phyloP scores from a whole-genome alignment of 2,888 invertebrate genomes.

The Druceiella hillmani region DNA sequence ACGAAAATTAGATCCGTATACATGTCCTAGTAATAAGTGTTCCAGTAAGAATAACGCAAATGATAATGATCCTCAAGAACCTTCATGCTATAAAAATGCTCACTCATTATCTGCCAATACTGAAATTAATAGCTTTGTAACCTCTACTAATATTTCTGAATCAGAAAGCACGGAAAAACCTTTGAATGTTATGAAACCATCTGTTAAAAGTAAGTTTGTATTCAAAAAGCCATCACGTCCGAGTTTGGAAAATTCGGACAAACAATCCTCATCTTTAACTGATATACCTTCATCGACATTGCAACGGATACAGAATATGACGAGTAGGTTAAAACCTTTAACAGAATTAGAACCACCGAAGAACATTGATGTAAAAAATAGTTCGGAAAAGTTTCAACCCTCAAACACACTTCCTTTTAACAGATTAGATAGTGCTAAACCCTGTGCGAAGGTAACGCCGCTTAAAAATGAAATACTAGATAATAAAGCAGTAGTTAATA shows the following conservation, averaged over 20 bases:
- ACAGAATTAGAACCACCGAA: conserved; percentile 29
- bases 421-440: conserved; percentile 29
- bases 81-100: conserved; percentile 29
- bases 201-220: conserved; percentile 43
- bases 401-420: conserved; percentile 33
- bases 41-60: conserved; percentile 30
- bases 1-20: too few species aligned
- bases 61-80: conserved; percentile 29
- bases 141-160: too few species aligned
- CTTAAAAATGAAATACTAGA: conserved; percentile 26
- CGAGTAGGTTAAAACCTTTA: conserved; percentile 38
- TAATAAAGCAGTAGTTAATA: conserved; percentile 4
- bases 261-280: conserved; percentile 28
- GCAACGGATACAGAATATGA: conserved; percentile 36
- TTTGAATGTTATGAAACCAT: conserved; percentile 30
- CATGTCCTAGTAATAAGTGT: too few species aligned
- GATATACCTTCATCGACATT: conserved; percentile 37
- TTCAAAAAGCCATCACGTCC: conserved; percentile 40
- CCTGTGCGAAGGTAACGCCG: conserved; percentile 30
- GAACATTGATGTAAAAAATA: conserved; percentile 30
- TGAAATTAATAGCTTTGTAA: too few species aligned
- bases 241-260: conserved; percentile 28
- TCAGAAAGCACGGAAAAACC: conserved; percentile 26
- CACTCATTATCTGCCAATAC: too few species aligned
- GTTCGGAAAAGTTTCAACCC: conserved; percentile 43